Evolutionary conservation across 2,888 invertebrate species (phyloP).

Genomic region (Nomada goodeniana): DNA sequence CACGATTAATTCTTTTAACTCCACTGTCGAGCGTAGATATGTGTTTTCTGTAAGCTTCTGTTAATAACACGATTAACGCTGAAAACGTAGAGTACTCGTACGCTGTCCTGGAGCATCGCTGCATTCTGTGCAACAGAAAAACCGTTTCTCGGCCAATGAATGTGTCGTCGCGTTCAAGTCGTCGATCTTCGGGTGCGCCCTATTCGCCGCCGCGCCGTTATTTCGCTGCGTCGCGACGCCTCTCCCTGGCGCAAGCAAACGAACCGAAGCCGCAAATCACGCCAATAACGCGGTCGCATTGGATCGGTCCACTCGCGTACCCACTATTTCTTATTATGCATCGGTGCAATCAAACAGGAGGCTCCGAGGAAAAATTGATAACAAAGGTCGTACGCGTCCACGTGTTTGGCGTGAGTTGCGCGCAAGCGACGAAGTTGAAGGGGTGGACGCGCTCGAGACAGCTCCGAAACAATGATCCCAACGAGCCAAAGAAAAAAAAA

Average conservation of each 20-base stretch:
- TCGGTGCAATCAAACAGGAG: too few relatives aligned
- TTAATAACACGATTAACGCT: too few relatives aligned
- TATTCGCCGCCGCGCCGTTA: constrained; percentile 33
- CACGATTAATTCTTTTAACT: too few relatives aligned
- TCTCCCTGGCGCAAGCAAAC: constrained; percentile 13
- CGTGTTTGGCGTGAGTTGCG: constrained; percentile 23
- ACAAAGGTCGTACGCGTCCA: neutral
- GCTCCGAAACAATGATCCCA: constrained; percentile 12
- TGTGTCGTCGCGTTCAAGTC: neutral
- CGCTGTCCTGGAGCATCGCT: neutral
- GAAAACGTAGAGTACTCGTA: too few relatives aligned
- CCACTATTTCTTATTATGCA: too few relatives aligned
- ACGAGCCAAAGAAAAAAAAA: neutral
- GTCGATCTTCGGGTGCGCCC: neutral
- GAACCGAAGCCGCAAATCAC: constrained; percentile 23
- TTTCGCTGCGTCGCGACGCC: constrained; percentile 35
- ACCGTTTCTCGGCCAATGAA: neutral
- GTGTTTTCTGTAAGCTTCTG: too few relatives aligned
- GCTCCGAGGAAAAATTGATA: neutral
- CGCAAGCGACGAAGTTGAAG: constrained; percentile 68
- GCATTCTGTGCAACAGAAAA: neutral
- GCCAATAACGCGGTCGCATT: constrained; percentile 7
- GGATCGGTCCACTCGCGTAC: neutral
- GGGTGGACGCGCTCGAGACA: constrained; percentile 70
- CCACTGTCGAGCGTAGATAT: too few relatives aligned